Evolutionary conservation across 2,888 invertebrate genomes (phyloP).

Genomic region (Synergus japonicus): DNA sequence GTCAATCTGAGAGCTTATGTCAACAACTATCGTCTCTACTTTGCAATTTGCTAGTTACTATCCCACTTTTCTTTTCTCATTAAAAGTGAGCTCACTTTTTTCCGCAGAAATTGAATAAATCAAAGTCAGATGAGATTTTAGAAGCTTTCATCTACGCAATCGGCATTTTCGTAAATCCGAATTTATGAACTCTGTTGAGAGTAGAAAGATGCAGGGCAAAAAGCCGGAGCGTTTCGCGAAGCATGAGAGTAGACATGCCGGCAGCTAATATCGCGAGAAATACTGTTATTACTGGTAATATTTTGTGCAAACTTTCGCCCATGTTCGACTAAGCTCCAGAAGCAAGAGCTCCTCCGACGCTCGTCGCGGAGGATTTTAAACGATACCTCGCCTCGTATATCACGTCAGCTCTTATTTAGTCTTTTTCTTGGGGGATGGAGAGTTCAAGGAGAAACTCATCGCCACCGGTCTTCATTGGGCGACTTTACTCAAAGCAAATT

Average conservation of each 20-base stretch:
- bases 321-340: slow-evolving; percentile 52
- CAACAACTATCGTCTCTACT: neutral
- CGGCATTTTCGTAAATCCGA: slow-evolving; percentile 19
- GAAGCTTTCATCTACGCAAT: neutral
- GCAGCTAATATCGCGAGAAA: slow-evolving; percentile 73
- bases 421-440: slow-evolving; percentile 27
- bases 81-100: neutral
- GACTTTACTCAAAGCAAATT: slow-evolving; percentile 34
- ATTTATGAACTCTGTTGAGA: neutral
- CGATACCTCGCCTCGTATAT: slow-evolving; percentile 64
- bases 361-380: slow-evolving; percentile 61
- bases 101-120: neutral
- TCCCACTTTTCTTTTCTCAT: slow-evolving; percentile 6
- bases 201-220: slow-evolving; percentile 31
- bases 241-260: slow-evolving; percentile 41
- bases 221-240: slow-evolving; percentile 39
- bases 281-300: slow-evolving; percentile 71
- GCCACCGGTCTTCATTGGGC: slow-evolving; percentile 34
- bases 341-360: slow-evolving; percentile 50
- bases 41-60: neutral
- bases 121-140: neutral
- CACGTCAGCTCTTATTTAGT: slow-evolving; percentile 66
- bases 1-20: slow-evolving; percentile 5
- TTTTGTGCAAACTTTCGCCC: slow-evolving; percentile 63
- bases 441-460: slow-evolving; percentile 30